phyloP scores from a whole-genome alignment of 2,797 vertebrate species.

The Pristis pectinata region DNA sequence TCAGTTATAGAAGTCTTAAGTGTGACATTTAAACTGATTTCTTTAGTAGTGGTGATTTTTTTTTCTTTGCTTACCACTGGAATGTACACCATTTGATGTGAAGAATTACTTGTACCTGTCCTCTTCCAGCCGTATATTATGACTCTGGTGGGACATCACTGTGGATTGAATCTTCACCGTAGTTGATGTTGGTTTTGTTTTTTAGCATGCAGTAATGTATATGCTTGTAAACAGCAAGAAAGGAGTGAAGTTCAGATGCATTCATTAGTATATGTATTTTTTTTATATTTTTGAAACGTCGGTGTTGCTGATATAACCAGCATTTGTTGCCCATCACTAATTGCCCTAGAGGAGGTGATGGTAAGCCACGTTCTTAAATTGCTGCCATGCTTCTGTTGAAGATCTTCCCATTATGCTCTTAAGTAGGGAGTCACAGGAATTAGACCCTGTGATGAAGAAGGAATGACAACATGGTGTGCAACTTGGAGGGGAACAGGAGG shows the following conservation, averaged over 20 bases:
- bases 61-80: background rate
- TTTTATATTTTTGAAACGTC: background rate
- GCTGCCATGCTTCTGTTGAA: too few species aligned
- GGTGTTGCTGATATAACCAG: too few species aligned
- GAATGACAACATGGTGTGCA: too few species aligned
- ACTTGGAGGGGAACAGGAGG: too few species aligned
- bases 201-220: background rate
- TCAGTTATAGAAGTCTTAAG: background rate
- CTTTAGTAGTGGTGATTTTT: background rate
- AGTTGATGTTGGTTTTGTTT: background rate
- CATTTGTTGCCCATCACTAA: too few species aligned
- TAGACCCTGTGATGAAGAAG: too few species aligned
- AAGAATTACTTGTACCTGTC: background rate
- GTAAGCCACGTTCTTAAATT: too few species aligned
- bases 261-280: background rate
- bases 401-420: too few species aligned
- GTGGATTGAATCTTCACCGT: background rate
- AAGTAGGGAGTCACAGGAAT: too few species aligned
- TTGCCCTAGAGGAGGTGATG: too few species aligned
- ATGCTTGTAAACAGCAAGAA: background rate
- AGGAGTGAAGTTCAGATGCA: background rate
- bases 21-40: background rate
- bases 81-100: background rate
- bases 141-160: background rate
- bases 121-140: background rate